These are phyloP conservation scores for Micrastur ruficollis DNA, from an alignment of 2,797 vertebrate genomes.

Conservation along the genomic window DNA sequence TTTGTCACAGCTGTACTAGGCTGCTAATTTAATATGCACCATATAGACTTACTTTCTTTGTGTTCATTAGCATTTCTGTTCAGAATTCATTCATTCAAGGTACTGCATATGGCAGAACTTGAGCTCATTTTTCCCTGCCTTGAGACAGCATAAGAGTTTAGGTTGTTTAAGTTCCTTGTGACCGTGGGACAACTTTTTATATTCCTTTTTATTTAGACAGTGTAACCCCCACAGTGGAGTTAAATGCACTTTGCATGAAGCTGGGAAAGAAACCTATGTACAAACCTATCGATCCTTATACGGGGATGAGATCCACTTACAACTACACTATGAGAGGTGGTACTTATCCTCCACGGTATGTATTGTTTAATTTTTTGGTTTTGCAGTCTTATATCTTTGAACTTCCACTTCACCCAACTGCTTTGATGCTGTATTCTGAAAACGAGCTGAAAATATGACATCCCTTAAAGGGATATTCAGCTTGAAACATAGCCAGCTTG, in stretches of 20 bases:
- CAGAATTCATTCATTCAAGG: neutral
- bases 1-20: neutral
- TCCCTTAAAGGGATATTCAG: neutral
- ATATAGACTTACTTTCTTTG: neutral
- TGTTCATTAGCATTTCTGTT: neutral
- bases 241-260: slow-evolving; percentile 97
- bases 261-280: slow-evolving; percentile 95
- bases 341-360: slow-evolving; percentile 79
- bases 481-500: neutral
- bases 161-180: neutral
- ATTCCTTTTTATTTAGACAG: slow-evolving; percentile 77
- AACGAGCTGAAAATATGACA: neutral
- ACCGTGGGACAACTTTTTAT: neutral
- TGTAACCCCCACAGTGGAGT: slow-evolving; percentile 90
- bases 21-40: neutral
- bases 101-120: neutral
- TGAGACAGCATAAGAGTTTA: neutral
- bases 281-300: slow-evolving; percentile 93
- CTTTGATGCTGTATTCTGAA: neutral
- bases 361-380: neutral
- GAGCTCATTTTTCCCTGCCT: neutral
- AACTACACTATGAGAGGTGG: slow-evolving; percentile 88
- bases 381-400: neutral
- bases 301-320: slow-evolving; percentile 92
- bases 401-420: neutral